Evolutionary conservation across 2,888 invertebrate genomes (phyloP), one percentile per base, ranked within the genome.

Genomic region (Ennomos fuscantarius): DNA sequence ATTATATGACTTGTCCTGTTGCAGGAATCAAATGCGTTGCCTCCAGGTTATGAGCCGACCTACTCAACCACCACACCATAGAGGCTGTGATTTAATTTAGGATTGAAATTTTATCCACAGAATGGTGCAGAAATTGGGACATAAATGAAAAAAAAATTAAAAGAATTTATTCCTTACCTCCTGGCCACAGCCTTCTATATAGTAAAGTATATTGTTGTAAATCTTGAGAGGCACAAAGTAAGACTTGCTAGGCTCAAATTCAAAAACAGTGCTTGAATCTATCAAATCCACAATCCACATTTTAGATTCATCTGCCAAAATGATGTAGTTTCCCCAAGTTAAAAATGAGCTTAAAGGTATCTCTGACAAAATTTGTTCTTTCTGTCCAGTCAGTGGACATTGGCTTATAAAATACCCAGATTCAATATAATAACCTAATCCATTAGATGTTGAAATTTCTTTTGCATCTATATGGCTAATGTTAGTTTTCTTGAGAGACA

Each of bases 281-380:
- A 69, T 74, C 9, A 84, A 50, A 66, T 86, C 78, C 2, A 86
- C 61, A 44, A 87, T 65, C 83, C 82, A 87, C 83, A 92, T 88
- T 50, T 76, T 76, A 5, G 55, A 63, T 50, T 78, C 63, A 60
- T 76, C 74, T 15, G 78, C 64, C 31, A 88, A 47, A 39, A 91
- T 69, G 15, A 76, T 66, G 11, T 69, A 55, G 42, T 86, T 77
- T 60, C 70, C 77, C 91, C 90, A 91, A 40, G 72, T 63, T 11
- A 78, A 59, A 42, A 82, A 53, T 62, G 79, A 64, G 31, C 78
- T 69, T 36, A 85, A 53, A 40, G 69, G 53, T 12, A 60, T 48
- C 8, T 45, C 8, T 31, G 35, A 46, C 13, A 34, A 34, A n/a
- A 59, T 32, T 9, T 55, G 65, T 64, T 87, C 82, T 52, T 53